Evolutionary conservation across 2,113 vertebrate genomes (phyloP).

Genomic region (Corydoras maculifer): DNA sequence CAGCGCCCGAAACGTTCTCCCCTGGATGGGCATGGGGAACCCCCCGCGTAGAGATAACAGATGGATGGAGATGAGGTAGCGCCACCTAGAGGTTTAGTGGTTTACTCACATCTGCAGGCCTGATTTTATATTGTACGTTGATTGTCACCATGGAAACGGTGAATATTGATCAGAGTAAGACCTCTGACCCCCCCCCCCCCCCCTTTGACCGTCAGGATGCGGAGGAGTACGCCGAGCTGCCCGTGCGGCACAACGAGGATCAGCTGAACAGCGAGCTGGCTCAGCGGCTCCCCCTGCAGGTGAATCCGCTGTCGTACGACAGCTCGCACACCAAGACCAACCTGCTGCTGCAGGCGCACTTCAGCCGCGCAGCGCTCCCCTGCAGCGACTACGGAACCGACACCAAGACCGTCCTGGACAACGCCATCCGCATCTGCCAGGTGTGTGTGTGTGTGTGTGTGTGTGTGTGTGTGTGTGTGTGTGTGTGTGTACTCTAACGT

Average conservation of each 20-base stretch:
- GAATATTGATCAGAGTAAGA: too few relatives aligned
- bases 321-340: constrained; percentile 95
- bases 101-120: too few relatives aligned
- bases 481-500: too few relatives aligned
- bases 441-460: constrained; percentile 53
- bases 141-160: too few relatives aligned
- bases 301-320: constrained; percentile 88
- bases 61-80: too few relatives aligned
- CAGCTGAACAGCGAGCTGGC: constrained; percentile 92
- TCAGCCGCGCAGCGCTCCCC: constrained; percentile 79
- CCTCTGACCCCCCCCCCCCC: too few relatives aligned
- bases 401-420: constrained; percentile 94
- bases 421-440: constrained; percentile 92
- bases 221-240: constrained; percentile 90
- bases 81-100: too few relatives aligned
- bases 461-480: background rate
- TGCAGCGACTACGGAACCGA: constrained; percentile 93
- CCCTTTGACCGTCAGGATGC: constrained; percentile 69
- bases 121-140: too few relatives aligned
- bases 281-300: constrained; percentile 82
- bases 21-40: too few relatives aligned
- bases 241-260: constrained; percentile 97
- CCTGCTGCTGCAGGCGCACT: constrained; percentile 91
- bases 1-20: too few relatives aligned
- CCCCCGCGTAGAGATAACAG: too few relatives aligned